A percentile compares a stretch with the other conserved stretches of the same genome.
phyloP scores from a whole-genome alignment of 2,888 invertebrate species.

The Diaprepes abbreviatus region DNA sequence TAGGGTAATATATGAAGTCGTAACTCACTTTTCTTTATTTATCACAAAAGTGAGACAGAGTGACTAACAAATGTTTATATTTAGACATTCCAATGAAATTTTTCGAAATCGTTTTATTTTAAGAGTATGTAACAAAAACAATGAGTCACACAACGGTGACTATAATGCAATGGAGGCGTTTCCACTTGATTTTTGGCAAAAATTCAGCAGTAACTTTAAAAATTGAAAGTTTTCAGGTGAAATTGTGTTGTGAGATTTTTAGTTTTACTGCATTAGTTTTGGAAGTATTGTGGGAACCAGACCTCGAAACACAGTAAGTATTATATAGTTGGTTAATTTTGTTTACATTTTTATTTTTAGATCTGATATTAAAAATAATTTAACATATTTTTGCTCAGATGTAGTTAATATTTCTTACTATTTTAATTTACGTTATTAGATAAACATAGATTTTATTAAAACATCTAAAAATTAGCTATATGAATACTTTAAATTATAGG shows the following conservation, averaged over 20 bases:
- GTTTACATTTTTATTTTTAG: constrained; percentile 20
- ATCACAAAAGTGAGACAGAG: not conserved
- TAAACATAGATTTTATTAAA: too few species aligned
- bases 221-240: constrained; percentile 34
- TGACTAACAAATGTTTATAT: constrained; percentile 1
- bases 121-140: constrained; percentile 20
- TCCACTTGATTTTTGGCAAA: constrained; percentile 31
- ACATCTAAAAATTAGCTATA: too few species aligned
- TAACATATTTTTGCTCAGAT: too few species aligned
- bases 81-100: constrained; percentile 8
- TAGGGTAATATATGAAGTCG: not conserved
- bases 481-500: too few species aligned
- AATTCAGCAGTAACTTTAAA: constrained; percentile 25
- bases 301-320: constrained; percentile 26
- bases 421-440: too few species aligned
- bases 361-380: not conserved
- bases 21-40: not conserved
- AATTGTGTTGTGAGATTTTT: constrained; percentile 7
- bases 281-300: constrained; percentile 27
- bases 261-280: constrained; percentile 20
- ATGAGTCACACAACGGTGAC: constrained; percentile 32
- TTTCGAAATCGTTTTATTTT: constrained; percentile 10
- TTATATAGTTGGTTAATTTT: constrained; percentile 17
- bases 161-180: constrained; percentile 33
- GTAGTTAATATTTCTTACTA: too few species aligned